Evolutionary conservation across 2,113 vertebrate genomes (phyloP).

Genomic region (Amia ocellicauda): DNA sequence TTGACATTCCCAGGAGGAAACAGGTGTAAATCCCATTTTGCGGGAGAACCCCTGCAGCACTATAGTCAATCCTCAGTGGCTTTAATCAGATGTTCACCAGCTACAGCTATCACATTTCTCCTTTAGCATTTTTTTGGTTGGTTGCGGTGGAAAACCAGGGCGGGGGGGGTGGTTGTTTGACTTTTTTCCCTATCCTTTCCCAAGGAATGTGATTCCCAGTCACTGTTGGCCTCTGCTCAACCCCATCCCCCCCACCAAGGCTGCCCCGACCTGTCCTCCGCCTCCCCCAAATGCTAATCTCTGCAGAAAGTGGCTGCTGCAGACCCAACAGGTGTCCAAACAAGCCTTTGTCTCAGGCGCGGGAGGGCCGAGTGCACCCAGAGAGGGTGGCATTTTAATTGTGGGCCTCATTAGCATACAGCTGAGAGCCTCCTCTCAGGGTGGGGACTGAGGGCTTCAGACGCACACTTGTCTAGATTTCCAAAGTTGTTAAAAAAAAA

Average conservation of each 20-base stretch:
- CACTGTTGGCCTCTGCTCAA: conserved; percentile 72
- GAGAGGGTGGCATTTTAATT: conserved; percentile 74
- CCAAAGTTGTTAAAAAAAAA: conserved; percentile 61
- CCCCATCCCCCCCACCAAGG: conserved; percentile 37
- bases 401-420: conserved; percentile 83
- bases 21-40: conserved; percentile 8
- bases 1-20: too few relatives aligned
- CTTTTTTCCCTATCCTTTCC: conserved; percentile 46
- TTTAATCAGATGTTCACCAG: conserved; percentile 36
- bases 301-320: conserved; percentile 47
- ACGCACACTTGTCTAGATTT: conserved; percentile 67
- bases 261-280: conserved; percentile 33
- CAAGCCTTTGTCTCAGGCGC: conserved; percentile 74
- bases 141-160: conserved; percentile 24
- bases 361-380: conserved; percentile 52
- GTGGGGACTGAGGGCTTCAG: conserved; percentile 50
- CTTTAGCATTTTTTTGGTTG: conserved; percentile 29
- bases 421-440: conserved; percentile 69
- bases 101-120: conserved; percentile 40
- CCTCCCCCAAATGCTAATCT: conserved; percentile 61
- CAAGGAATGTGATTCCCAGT: conserved; percentile 71
- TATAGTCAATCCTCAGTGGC: conserved; percentile 31
- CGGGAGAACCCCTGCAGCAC: conserved; percentile 16
- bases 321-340: conserved; percentile 85
- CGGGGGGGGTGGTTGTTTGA: conserved; percentile 11